phyloP scores from a whole-genome alignment of 2,113 vertebrate genomes.

The Bubo scandiacus region DNA sequence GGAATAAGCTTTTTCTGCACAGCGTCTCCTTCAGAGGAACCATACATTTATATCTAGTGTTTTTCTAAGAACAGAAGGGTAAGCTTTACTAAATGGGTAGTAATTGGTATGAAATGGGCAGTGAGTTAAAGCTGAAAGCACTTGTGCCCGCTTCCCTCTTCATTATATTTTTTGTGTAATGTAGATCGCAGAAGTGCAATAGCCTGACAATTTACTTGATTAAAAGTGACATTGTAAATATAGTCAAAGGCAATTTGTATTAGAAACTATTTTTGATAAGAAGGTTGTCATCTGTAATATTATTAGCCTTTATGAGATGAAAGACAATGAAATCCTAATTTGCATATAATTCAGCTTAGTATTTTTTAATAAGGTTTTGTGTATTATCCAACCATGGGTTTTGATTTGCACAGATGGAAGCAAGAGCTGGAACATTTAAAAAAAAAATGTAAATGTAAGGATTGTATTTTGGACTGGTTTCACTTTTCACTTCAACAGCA shows the following conservation, averaged over 20 bases:
- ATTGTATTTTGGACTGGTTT: not conserved
- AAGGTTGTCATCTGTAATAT: conserved; percentile 37
- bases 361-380: conserved; percentile 43
- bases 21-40: not conserved
- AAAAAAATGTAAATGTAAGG: not conserved
- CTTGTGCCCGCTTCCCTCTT: not conserved
- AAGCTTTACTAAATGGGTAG: conserved; percentile 1
- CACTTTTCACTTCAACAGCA: not conserved
- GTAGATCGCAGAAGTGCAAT: not conserved
- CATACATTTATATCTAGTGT: not conserved
- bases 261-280: conserved; percentile 40
- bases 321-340: conserved; percentile 44
- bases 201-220: conserved; percentile 54
- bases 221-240: conserved; percentile 66
- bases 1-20: conserved; percentile 10
- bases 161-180: not conserved
- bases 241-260: conserved; percentile 59
- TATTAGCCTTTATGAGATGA: conserved; percentile 37
- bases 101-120: conserved; percentile 39
- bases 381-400: not conserved
- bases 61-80: not conserved
- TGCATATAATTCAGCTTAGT: conserved; percentile 48
- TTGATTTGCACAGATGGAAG: conserved; percentile 22
- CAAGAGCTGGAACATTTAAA: not conserved
- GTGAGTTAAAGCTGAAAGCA: conserved; percentile 19